Conservation (phyloP, 2,113 vertebrate genomes). For the Istiophorus platypterus region DNA sequence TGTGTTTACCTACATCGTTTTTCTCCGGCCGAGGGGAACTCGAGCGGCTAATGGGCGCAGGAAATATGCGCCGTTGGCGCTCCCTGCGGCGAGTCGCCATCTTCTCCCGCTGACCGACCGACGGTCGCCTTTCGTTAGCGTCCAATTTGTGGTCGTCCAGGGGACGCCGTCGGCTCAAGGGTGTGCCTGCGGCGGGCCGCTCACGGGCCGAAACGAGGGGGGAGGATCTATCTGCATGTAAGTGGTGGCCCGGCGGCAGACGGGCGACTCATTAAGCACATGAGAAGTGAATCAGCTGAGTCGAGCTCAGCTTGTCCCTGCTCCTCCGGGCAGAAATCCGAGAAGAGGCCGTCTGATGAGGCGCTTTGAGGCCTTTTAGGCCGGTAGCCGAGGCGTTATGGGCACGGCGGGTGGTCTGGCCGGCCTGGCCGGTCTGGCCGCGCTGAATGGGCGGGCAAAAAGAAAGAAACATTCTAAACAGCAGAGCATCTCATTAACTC, state of each 20-base stretch:
- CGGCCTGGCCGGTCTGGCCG: neutral
- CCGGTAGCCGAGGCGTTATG: neutral
- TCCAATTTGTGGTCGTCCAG: neutral
- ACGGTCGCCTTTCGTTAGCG: conserved; percentile 1
- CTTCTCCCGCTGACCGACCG: neutral
- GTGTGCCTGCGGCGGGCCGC: conserved; percentile 1
- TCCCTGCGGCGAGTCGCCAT: neutral
- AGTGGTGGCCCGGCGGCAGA: conserved; percentile 3
- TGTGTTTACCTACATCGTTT: neutral
- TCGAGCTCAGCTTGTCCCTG: conserved; percentile 5
- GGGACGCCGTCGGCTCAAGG: neutral
- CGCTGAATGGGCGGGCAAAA: neutral
- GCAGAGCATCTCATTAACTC: conserved; percentile 30
- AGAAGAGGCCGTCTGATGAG: neutral
- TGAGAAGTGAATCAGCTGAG: conserved; percentile 20
- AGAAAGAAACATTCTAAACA: conserved; percentile 16
- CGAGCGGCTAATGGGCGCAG: neutral
- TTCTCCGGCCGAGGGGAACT: neutral
- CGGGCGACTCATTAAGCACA: conserved; percentile 9
- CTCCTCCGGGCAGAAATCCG: neutral
- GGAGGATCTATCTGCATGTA: neutral
- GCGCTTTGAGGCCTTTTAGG: neutral
- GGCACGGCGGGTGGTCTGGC: neutral
- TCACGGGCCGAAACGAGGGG: neutral
- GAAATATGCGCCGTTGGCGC: too few species aligned